Evolutionary conservation across 1,140 invertebrate species (phyloP), one percentile per base, ranked within the genome.

Genomic region (Lysiphlebus fabarum): DNA sequence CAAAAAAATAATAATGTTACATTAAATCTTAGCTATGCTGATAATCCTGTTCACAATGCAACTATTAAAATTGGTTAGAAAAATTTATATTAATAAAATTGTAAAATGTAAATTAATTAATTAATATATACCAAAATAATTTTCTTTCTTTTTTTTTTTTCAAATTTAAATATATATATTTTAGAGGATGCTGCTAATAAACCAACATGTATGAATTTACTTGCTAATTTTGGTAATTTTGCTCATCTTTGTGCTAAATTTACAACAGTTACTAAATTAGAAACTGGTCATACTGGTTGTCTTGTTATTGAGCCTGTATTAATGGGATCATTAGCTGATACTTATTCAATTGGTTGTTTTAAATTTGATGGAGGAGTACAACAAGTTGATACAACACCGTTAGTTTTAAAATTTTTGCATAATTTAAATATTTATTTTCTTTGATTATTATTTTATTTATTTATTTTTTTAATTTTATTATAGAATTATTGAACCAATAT

Each of bases 181-280:
- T 50, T 58, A 72, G 72, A 63, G 40, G 76, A 74, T n/a, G 76
- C 74, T n/a, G 78, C 73, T 34, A 76, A 71, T 56, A 75, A 71
- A 48, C 77, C 76, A 11, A 79, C 80, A 1, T 83, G 81, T 62
- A 82, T 83, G 78, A 78, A 82, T 65, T 64, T 83, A 0, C 69
- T 83, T 17, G 76, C 79, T 4, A 80, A 82, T 60, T 61, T 82
- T 66, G 81, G 80, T 45, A 80, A 82, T 60, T 61, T 82, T 66
- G 81, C 80, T 45, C 80, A 83, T 57, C 74, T 82, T 47, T 82
- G 82, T 61, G 81, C 81, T 37, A 71, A 77, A 67, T 81, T 82
- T 55, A 73, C 72, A n/a, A 70, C 74, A n/a, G 68, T 79, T 33
- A 76, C 67, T 54, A 66, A 41, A 41, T 59, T 64, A 8, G 72